Evolutionary conservation across 2,113 vertebrate genomes (phyloP).

Genomic region (Lagopus muta): DNA sequence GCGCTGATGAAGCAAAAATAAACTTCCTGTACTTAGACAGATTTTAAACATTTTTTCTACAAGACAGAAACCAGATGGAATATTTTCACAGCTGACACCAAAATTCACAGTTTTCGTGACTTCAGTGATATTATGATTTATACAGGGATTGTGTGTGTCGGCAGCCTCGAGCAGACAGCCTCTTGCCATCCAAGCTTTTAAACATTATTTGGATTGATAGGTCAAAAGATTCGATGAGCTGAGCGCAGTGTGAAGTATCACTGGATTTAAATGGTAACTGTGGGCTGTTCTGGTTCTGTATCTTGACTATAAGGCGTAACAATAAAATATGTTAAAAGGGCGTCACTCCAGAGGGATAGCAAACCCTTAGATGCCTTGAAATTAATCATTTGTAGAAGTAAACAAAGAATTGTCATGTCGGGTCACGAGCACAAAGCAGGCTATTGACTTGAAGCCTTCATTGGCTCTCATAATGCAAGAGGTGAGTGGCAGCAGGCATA

Average conservation of each 20-base stretch:
- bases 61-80: constrained; percentile 74
- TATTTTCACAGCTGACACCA: constrained; percentile 75
- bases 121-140: constrained; percentile 68
- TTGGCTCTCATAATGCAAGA: neutral
- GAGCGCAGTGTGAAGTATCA: constrained; percentile 40
- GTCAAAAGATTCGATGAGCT: constrained; percentile 25
- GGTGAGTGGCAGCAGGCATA: neutral
- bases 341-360: neutral
- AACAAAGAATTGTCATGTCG: neutral
- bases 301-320: neutral
- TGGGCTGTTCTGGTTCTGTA: neutral
- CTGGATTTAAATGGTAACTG: constrained; percentile 3
- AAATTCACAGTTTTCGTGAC: constrained; percentile 66
- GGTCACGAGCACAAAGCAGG: neutral
- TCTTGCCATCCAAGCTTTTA: constrained; percentile 42
- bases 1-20: constrained; percentile 61
- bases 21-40: constrained; percentile 65
- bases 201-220: neutral
- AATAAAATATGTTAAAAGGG: constrained; percentile 24
- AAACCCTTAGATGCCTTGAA: constrained; percentile 7
- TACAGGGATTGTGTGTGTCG: constrained; percentile 56
- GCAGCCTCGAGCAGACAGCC: constrained; percentile 40
- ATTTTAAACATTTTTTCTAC: constrained; percentile 72
- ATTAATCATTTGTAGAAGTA: constrained; percentile 12
- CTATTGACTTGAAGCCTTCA: constrained; percentile 10